Evolutionary conservation across 2,113 vertebrate genomes (phyloP), one percentile per base, ranked within the genome.

Genomic region (Solea senegalensis): DNA sequence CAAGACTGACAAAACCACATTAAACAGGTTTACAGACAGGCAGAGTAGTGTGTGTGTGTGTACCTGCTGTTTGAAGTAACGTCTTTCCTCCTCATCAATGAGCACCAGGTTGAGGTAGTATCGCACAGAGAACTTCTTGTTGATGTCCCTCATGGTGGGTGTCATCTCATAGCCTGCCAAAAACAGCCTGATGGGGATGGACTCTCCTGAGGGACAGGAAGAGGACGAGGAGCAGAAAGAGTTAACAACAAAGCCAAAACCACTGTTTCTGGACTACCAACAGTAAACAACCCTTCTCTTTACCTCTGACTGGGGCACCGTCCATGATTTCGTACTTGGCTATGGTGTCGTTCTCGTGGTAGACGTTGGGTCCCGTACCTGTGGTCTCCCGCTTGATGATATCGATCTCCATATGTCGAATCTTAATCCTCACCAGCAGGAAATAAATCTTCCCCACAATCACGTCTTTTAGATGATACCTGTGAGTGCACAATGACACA

Each of bases 31-130:
- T 34, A 34, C 34, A 34, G 34, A 34, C 34, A 34, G 9, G 9
- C n/a, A 13, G 14, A 7, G 56, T 9, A n/a, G 3, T 13, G 7
- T 8, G 21, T 16, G 26, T 85, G 8, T 8, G n/a, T 27, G 34
- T 85, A 98, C 97, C 97, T 98, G 97, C 90, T 98, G 97, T 88
- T 98, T 98, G 89, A 98, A 98, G 83, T 98, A 98, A 77, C 97
- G 96, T 16, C 97, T 91, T 48, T 98, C 97, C 71, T 98, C 97
- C 81, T 98, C 97, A 0, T 98, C 97, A 0, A 98, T 97, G 81
- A 98, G 95, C 85, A 98, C 97, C 85, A 98, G 89, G 74, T 98
- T 98, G 91, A 98, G 97, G 93, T 98, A 98, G 94, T 98, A 98
- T 54, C 96, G 95, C 88, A 98, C 97, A 0, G 96, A 97, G 90